These are phyloP conservation scores for Periophthalmodon schlosseri DNA, from an alignment of 2,113 vertebrate species.

Conservation along the genomic window DNA sequence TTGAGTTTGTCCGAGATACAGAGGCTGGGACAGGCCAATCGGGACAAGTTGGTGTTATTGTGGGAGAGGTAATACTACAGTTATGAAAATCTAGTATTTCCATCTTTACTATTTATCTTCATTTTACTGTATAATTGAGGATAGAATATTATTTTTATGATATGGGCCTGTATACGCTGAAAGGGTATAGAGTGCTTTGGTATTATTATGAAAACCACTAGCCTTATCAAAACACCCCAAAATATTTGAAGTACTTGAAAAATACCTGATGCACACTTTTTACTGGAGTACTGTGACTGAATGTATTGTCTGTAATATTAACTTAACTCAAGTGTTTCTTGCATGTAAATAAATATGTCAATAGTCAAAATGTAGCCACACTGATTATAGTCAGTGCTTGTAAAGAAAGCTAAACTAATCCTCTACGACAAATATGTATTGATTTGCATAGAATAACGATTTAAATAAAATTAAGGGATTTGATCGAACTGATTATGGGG, in stretches of 20 bases:
- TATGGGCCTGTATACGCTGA: not conserved
- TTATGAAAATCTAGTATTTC: not conserved
- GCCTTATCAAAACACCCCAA: slow-evolving; percentile 49
- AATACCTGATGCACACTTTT: slow-evolving; percentile 18
- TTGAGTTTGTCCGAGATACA: not conserved
- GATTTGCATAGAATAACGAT: not conserved
- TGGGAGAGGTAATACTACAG: not conserved
- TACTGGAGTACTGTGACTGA: slow-evolving; percentile 16
- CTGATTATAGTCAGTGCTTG: not conserved
- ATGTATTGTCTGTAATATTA: slow-evolving; percentile 6
- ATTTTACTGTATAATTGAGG: not conserved
- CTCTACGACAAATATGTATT: not conserved
- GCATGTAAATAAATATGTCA: slow-evolving; percentile 11
- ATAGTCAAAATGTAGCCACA: not conserved
- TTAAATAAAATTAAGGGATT: not conserved
- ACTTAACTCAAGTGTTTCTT: slow-evolving; percentile 16
- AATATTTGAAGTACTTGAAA: slow-evolving; percentile 47
- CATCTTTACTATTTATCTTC: not conserved
- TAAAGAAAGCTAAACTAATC: slow-evolving; percentile 33
- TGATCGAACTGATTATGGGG: not conserved
- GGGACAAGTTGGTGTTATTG: not conserved
- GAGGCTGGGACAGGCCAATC: not conserved
- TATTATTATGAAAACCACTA: not conserved
- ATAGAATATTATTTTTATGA: not conserved
- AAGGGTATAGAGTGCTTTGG: slow-evolving; percentile 2